Base-by-base conservation (phyloP, 2,113 vertebrate species). In the Ranitomeya imitator region DNA sequence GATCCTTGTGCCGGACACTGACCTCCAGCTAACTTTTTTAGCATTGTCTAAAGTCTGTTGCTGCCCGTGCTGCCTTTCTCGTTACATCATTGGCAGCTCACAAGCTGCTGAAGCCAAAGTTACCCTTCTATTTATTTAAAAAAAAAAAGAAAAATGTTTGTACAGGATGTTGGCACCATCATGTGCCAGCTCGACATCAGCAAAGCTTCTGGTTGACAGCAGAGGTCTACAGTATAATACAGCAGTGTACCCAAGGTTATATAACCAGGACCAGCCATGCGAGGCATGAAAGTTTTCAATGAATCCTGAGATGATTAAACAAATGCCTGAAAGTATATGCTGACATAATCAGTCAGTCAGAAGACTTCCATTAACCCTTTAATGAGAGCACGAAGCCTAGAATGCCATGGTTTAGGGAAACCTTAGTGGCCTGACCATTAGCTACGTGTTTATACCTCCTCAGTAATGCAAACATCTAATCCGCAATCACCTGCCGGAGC, bases 261-360 rank as follows among this genome's bases (percentile, higher is more conserved):
- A 77, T 88, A 88, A 88, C 71, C 14, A 87, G 79, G 71, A 51
- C 79, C 73, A 82, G 73, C 86, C 86, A 88, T 88, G 86, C 69
- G 65, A 83, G 59, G 86, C 80, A 88, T 76, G 86, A 88, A 88
- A 83, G 79, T 88, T 83, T 88, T 87, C 79, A 87, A 87, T 87
- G 86, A 87, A 82, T 87, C 63, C 79, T 73, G 86, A 87, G 86
- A 82, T 87, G 78, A 87, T 87, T 81, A 87, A 82, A 87, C 85
- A 87, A 87, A 87, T 82, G 86, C 86, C 77, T 63, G 65, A 83
- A 76, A 88, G 86, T 83, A 73, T 88, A 76, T 76, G 16, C 55
- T 83, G 21, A 88, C 23, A 61, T 26, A 88, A 76, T 3, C 57
- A 83, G 86, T 83, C 79, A 83, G 51, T 67, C 61, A 80, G 76